These are phyloP conservation scores for Staurois parvus DNA, from an alignment of 2,797 vertebrate genomes.

Conservation along the genomic window DNA sequence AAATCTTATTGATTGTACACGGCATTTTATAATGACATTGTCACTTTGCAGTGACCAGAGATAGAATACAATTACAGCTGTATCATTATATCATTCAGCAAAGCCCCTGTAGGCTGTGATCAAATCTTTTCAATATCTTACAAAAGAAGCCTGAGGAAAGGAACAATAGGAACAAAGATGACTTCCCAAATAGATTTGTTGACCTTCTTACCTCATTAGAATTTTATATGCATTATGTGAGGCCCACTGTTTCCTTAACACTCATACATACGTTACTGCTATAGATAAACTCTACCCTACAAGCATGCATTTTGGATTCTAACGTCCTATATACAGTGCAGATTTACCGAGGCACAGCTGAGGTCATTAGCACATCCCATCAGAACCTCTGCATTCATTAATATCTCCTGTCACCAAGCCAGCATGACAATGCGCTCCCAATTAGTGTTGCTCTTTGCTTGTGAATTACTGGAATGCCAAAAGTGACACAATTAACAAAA, in stretches of 20 bases:
- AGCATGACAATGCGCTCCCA: constrained; percentile 37
- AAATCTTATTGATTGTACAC: constrained; percentile 47
- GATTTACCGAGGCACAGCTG: neutral
- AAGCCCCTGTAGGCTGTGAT: neutral
- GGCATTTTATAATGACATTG: constrained; percentile 53
- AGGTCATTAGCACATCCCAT: constrained; percentile 48
- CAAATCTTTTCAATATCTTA: neutral
- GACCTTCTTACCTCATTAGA: constrained; percentile 31
- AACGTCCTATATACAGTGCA: constrained; percentile 12
- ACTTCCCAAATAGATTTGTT: neutral
- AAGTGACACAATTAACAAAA: constrained; percentile 37
- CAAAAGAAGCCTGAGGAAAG: neutral
- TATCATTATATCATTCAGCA: constrained; percentile 31
- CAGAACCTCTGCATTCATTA: constrained; percentile 45
- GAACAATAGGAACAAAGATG: neutral
- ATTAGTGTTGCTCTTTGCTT: constrained; percentile 35
- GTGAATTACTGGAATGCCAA: constrained; percentile 32
- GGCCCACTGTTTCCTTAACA: neutral
- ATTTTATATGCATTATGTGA: neutral
- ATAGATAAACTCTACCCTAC: neutral
- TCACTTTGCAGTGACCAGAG: constrained; percentile 40
- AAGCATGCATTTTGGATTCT: neutral
- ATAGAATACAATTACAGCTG: constrained; percentile 33
- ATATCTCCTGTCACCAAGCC: constrained; percentile 30
- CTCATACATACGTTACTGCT: neutral